Conservation (phyloP, 2,113 vertebrate species). For the Ochotona princeps region DNA sequence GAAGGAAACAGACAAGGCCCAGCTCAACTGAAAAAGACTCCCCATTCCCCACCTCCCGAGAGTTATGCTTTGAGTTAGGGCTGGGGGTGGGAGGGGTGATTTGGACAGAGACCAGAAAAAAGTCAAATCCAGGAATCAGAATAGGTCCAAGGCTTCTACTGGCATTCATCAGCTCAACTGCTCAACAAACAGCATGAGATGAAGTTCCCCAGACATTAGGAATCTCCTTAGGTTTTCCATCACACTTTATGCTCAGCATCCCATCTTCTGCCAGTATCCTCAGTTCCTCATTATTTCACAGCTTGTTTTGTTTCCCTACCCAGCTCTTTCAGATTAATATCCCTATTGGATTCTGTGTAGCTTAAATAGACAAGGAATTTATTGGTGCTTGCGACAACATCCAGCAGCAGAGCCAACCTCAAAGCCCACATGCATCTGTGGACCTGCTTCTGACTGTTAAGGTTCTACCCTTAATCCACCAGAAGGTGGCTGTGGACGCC, state of each 20-base stretch:
- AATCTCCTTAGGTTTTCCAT: neutral
- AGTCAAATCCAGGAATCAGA: neutral
- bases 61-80: neutral
- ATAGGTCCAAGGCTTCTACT: neutral
- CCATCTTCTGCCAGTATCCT: neutral
- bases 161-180: neutral
- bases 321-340: neutral
- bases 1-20: neutral
- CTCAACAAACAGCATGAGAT: neutral
- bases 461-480: neutral
- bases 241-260: neutral
- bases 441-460: neutral
- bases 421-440: neutral
- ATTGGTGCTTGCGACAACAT: neutral
- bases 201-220: neutral
- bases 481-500: neutral
- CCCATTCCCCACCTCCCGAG: neutral
- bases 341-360: neutral
- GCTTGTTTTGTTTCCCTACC: neutral
- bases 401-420: neutral
- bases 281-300: neutral
- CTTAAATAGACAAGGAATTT: neutral
- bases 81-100: neutral
- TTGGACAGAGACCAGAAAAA: constrained; percentile 7
- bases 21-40: neutral